A percentile compares a stretch with the other conserved stretches of the same genome.
These are phyloP conservation scores for Chaenocephalus aceratus DNA, from an alignment of 2,113 vertebrate species.

Conservation along the genomic window DNA sequence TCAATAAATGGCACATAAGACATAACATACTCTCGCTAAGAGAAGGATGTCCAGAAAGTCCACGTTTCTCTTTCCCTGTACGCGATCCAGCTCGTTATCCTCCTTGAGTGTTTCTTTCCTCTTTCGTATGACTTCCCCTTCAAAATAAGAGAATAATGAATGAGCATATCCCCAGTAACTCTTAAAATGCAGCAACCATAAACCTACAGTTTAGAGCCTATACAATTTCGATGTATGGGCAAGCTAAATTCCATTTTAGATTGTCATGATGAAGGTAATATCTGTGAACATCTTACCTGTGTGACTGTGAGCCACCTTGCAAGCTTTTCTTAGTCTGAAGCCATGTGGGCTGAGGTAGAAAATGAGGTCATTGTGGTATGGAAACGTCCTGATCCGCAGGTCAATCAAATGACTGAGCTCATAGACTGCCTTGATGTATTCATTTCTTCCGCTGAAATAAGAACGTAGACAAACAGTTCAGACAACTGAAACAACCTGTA, in stretches of 20 bases:
- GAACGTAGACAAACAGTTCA: background rate
- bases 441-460: conserved; percentile 82
- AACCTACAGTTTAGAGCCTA: background rate
- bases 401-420: conserved; percentile 82
- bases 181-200: background rate
- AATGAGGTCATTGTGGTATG: conserved; percentile 86
- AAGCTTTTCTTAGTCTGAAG: conserved; percentile 82
- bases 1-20: conserved; percentile 50
- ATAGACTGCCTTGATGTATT: conserved; percentile 89
- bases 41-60: conserved; percentile 95
- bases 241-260: background rate
- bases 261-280: background rate
- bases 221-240: background rate
- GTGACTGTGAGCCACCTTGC: conserved; percentile 82
- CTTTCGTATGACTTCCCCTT: conserved; percentile 84
- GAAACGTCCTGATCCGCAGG: conserved; percentile 77
- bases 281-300: conserved; percentile 81
- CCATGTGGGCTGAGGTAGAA: conserved; percentile 90
- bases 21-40: conserved; percentile 86
- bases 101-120: conserved; percentile 85
- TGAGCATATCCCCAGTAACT: background rate
- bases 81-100: conserved; percentile 79
- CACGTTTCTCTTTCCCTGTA: conserved; percentile 84
- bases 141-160: conserved; percentile 10
- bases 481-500: background rate